Evolutionary conservation across 2,113 vertebrate genomes (phyloP).

Genomic region (Ptilorrhoa leucosticta): DNA sequence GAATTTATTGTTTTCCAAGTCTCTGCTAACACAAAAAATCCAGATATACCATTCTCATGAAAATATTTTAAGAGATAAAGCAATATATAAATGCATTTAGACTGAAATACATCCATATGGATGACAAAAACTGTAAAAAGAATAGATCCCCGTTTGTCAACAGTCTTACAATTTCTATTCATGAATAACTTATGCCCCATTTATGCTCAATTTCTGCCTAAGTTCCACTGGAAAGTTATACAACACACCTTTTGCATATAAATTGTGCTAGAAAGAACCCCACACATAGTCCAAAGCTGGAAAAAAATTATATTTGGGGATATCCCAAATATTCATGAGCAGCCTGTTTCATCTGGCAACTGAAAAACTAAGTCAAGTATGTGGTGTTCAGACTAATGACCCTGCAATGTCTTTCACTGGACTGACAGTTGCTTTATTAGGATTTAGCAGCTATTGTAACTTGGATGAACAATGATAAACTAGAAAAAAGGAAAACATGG

Average conservation of each 20-base stretch:
- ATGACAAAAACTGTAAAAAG: conserved; percentile 15
- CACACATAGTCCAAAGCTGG: neutral
- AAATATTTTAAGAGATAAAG: neutral
- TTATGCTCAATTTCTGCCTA: conserved; percentile 9
- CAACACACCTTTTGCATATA: conserved; percentile 5
- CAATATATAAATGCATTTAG: neutral
- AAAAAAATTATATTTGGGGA: neutral
- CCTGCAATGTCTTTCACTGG: neutral
- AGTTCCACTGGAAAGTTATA: neutral
- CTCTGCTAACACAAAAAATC: neutral
- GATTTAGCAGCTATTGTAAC: neutral
- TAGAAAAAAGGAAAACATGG: neutral
- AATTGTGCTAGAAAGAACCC: neutral
- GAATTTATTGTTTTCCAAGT: neutral
- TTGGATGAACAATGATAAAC: neutral
- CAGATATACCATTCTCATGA: neutral
- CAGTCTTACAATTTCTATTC: conserved; percentile 32
- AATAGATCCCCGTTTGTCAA: conserved; percentile 14
- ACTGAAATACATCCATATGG: neutral
- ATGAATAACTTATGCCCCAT: conserved; percentile 43
- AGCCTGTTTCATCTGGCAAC: neutral
- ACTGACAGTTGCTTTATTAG: neutral
- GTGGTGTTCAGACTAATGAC: neutral
- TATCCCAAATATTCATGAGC: neutral
- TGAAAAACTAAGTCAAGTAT: neutral